Conservation (phyloP, 2,888 invertebrate genomes). For the Automeris io region DNA sequence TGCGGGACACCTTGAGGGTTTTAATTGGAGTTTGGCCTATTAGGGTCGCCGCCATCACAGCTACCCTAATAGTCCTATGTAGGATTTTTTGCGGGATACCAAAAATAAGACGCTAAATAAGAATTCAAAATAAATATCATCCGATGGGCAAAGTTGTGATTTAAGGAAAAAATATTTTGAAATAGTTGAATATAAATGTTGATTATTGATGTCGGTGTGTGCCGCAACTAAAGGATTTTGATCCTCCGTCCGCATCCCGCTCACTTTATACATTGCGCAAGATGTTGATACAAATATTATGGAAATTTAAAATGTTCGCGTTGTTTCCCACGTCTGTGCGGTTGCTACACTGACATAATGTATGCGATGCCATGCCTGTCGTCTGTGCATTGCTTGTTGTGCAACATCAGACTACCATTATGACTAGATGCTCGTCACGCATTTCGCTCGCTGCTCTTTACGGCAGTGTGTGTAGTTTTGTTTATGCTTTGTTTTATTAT, state of each 20-base stretch:
- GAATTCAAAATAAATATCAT: no score
- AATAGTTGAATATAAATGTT: no score
- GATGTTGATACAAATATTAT: constrained; percentile 61
- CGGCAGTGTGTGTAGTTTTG: background rate
- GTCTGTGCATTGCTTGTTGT: constrained; percentile 32
- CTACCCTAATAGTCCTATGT: no score
- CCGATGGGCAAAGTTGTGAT: no score
- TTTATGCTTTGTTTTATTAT: no score
- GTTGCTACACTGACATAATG: constrained; percentile 53
- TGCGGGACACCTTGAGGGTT: no score
- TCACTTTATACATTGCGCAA: constrained; percentile 37
- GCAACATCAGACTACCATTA: constrained; percentile 25
- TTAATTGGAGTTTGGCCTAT: no score
- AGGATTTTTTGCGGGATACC: no score
- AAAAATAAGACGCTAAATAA: no score
- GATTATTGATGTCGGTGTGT: constrained; percentile 10
- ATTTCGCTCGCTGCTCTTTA: constrained; percentile 18
- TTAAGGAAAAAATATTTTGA: no score
- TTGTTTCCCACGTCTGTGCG: constrained; percentile 53
- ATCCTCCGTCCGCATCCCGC: constrained; percentile 13
- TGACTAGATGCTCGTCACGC: constrained; percentile 43
- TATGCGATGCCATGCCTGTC: constrained; percentile 45
- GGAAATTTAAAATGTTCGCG: constrained; percentile 55
- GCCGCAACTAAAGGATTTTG: constrained; percentile 13
- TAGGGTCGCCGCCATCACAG: no score